Evolutionary conservation across 2,113 vertebrate genomes (phyloP), one percentile per base, ranked within the genome.

Genomic region (Cynoglossus semilaevis): DNA sequence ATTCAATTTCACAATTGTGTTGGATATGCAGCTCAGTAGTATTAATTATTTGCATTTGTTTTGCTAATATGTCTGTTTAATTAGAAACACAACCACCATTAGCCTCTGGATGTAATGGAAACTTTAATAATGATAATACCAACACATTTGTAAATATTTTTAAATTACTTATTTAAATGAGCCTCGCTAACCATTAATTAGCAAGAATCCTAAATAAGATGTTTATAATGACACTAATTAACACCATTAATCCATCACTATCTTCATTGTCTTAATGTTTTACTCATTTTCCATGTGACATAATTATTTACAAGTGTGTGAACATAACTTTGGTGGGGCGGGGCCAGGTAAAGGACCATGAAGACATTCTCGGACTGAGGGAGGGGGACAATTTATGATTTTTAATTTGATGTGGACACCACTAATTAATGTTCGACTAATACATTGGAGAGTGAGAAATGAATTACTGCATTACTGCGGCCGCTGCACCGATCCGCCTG

Each of bases 221-320:
- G 45, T 29, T 65, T 58, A n/a, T 56, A 15, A 76, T 72, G 17
- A 54, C 49, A 51, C 62, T 71, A 73, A 79, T 81, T 61, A 71
- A 43, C 36, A 45, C 44, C 29, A n/a, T n/a, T n/a, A n/a, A 66
- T 72, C 51, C 37, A 76, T 79, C 67, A 60, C 42, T 44, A n/a
- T n/a, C n/a, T n/a, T n/a, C n/a, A n/a, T 37, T 41, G 34, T 43
- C 15, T 58, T 48, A 40, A 58, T 68, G n/a, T 71, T 15, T 43
- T n/a, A 17, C 3, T 48, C n/a, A 29, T 29, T 56, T 57, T 47
- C 35, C 40, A 52, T 53, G 19, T 38, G 22, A 35, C 29, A 13
- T 6, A 6, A 13, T 35, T n/a, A 22, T 35, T 51, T 15, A 51
- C 15, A 3, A 51, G 22, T 41, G 11, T 12, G 14, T 1, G 38